Conservation (phyloP, 2,888 invertebrate genomes). For the Polyommatus icarus region DNA sequence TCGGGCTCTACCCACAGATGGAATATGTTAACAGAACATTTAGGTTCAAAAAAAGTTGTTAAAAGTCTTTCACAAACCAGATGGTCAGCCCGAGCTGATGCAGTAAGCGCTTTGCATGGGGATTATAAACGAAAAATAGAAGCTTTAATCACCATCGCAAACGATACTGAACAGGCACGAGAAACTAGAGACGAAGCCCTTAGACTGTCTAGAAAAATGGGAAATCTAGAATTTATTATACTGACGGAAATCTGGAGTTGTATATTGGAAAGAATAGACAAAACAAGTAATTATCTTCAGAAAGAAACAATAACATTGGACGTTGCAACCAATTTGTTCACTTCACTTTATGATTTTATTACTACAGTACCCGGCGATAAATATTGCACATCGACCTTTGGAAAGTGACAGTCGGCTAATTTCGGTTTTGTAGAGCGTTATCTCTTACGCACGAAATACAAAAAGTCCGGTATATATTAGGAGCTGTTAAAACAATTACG, state of each 20-base stretch:
- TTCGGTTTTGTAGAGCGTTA: too few relatives aligned
- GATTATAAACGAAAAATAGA: conserved; percentile 43
- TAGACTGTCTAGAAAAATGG: conserved; percentile 40
- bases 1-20: too few relatives aligned
- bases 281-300: conserved; percentile 43
- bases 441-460: too few relatives aligned
- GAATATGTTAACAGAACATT: conserved; percentile 35
- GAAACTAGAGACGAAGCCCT: conserved; percentile 44
- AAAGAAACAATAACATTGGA: conserved; percentile 41
- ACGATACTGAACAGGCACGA: conserved; percentile 43
- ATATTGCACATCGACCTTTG: too few relatives aligned
- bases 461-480: too few relatives aligned
- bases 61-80: conserved; percentile 45
- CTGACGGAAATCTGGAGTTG: conserved; percentile 44
- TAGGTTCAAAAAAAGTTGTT: conserved; percentile 40
- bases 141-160: conserved; percentile 44
- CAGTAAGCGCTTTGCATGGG: conserved; percentile 42
- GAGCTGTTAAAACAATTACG: too few relatives aligned
- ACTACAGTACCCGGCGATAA: too few relatives aligned
- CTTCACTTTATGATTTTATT: conserved; percentile 43
- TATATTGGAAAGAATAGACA: conserved; percentile 43
- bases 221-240: conserved; percentile 43
- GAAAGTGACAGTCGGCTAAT: too few relatives aligned
- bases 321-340: conserved; percentile 36
- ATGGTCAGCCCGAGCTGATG: conserved; percentile 48